Evolutionary conservation across 2,113 vertebrate genomes (phyloP).

Genomic region (Lethenteron camtschaticum): DNA sequence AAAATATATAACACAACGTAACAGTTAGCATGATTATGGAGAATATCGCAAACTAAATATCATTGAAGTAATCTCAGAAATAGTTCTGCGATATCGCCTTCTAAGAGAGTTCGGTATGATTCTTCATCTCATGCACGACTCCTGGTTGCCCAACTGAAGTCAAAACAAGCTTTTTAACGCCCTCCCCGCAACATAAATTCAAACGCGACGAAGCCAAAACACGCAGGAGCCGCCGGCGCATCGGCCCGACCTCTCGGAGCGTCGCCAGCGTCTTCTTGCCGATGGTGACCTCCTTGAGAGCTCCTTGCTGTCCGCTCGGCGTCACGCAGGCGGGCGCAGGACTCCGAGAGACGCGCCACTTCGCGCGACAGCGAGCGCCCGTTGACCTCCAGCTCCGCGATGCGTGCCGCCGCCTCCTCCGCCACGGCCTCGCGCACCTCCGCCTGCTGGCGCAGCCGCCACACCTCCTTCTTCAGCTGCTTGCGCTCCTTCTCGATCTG

Average conservation of each 20-base stretch:
- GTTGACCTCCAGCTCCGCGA: constrained; percentile 40
- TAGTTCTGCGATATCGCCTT: too few species aligned
- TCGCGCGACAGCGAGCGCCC: constrained; percentile 36
- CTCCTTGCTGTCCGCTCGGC: constrained; percentile 71
- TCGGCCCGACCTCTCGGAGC: constrained; percentile 46
- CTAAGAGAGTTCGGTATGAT: too few species aligned
- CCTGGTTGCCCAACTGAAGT: too few species aligned
- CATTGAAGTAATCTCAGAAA: too few species aligned
- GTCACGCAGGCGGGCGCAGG: constrained; percentile 41
- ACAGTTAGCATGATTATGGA: too few species aligned
- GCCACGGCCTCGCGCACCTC: constrained; percentile 52
- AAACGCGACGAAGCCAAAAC: too few species aligned
- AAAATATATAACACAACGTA: too few species aligned
- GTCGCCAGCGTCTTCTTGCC: constrained; percentile 62
- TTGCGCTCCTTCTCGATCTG: constrained; percentile 71
- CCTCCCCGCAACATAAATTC: too few species aligned
- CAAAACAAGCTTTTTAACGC: too few species aligned
- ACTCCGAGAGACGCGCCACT: constrained; percentile 38
- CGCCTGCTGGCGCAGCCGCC: constrained; percentile 49
- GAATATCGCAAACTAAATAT: too few species aligned
- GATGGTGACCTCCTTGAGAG: constrained; percentile 64
- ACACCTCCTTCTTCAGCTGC: constrained; percentile 52
- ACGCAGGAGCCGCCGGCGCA: too few species aligned
- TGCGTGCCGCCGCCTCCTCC: constrained; percentile 35
- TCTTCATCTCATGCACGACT: too few species aligned